Conservation (phyloP, 2,888 invertebrate genomes). For the Cenopis cana region DNA sequence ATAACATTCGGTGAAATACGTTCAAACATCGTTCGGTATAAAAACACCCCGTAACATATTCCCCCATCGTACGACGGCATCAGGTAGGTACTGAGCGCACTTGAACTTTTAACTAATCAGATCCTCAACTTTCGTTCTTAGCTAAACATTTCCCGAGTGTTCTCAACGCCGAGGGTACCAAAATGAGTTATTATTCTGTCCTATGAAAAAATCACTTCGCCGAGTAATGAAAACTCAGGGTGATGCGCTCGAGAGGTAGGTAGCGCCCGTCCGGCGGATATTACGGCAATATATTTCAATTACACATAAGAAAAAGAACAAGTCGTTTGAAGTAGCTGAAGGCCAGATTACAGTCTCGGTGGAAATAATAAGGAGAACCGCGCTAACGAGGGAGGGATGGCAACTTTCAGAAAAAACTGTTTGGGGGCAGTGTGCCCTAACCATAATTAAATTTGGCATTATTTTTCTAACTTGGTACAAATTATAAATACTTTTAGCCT, state of each 20-base stretch:
- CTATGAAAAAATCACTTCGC: constrained; percentile 80
- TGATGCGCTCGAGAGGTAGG: constrained; percentile 81
- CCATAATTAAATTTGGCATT: constrained; percentile 64
- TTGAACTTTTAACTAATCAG: constrained; percentile 45
- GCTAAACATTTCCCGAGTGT: constrained; percentile 69
- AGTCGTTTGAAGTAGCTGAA: constrained; percentile 84
- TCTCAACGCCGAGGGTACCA: constrained; percentile 66
- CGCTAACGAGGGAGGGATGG: constrained; percentile 76
- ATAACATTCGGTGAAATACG: constrained; percentile 39
- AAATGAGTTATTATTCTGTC: constrained; percentile 83
- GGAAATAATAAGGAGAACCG: constrained; percentile 80
- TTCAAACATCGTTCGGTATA: constrained; percentile 32
- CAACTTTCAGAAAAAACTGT: constrained; percentile 75
- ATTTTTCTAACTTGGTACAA: constrained; percentile 18
- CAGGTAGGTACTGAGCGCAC: constrained; percentile 36
- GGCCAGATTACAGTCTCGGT: constrained; percentile 80
- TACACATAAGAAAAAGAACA: constrained; percentile 85
- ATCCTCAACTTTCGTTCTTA: constrained; percentile 58
- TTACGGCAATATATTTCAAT: constrained; percentile 85
- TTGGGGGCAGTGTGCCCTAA: constrained; percentile 63
- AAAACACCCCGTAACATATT: constrained; percentile 30
- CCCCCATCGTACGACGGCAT: constrained; percentile 22
- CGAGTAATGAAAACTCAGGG: constrained; percentile 82
- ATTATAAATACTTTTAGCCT: not conserved
- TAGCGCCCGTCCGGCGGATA: constrained; percentile 79